These are phyloP conservation scores for Aphidius gifuensis DNA, from an alignment of 1,140 invertebrate species.

Conservation along the genomic window DNA sequence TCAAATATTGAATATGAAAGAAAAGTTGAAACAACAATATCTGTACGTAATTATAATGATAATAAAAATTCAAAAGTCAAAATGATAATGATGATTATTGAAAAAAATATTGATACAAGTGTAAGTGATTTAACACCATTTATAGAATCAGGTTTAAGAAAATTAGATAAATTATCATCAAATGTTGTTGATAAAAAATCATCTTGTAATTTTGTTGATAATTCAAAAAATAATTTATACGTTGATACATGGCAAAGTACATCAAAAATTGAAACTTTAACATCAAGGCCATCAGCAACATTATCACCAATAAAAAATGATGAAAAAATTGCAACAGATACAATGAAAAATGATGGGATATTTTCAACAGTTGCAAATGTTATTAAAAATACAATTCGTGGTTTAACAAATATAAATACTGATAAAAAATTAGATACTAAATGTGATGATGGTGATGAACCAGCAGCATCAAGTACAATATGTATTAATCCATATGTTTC, in stretches of 20 bases:
- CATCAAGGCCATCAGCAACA: neutral
- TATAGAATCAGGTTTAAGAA: constrained; percentile 41
- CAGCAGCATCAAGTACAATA: neutral
- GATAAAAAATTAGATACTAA: constrained; percentile 3
- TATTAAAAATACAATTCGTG: constrained; percentile 39
- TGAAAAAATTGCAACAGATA: neutral
- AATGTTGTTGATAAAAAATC: too few relatives aligned
- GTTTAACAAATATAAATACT: constrained; percentile 36
- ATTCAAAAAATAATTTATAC: neutral
- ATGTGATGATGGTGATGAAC: neutral
- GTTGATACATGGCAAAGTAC: constrained; percentile 30
- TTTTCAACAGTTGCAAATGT: constrained; percentile 39
- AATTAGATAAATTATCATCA: constrained; percentile 29
- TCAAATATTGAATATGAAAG: constrained; percentile 11
- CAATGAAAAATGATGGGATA: constrained; percentile 27
- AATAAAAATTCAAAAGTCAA: constrained; percentile 28
- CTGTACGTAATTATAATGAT: neutral
- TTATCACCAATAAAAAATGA: neutral
- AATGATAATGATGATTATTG: constrained; percentile 43
- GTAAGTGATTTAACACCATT: constrained; percentile 34
- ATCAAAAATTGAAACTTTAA: constrained; percentile 18
- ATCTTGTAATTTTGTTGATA: neutral
- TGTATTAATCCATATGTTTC: constrained; percentile 3
- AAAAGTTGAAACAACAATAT: neutral
- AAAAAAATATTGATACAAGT: constrained; percentile 30